These are phyloP conservation scores for Tetropium fuscum DNA, from an alignment of 2,888 invertebrate genomes.

Conservation along the genomic window DNA sequence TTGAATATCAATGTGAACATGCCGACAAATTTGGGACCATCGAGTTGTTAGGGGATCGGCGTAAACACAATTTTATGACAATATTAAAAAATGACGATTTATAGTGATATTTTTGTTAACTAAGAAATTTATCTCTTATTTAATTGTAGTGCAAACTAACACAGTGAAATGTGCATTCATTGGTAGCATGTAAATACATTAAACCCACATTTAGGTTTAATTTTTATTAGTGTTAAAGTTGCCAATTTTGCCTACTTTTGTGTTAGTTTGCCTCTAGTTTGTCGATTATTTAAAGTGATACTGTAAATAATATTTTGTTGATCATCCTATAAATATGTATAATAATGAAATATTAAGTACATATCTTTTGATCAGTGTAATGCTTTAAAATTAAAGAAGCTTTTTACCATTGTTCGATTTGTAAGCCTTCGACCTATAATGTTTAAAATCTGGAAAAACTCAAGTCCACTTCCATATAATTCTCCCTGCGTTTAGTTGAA, in stretches of 20 bases:
- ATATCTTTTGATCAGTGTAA: constrained; percentile 63
- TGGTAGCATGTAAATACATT: constrained; percentile 6
- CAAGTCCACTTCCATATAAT: no score
- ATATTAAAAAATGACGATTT: constrained; percentile 61
- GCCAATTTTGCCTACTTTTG: background rate
- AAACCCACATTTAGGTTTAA: background rate
- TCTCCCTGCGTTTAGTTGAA: no score
- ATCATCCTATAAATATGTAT: constrained; percentile 45
- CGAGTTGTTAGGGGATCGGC: constrained; percentile 37
- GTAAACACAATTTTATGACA: constrained; percentile 58
- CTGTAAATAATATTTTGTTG: constrained; percentile 51
- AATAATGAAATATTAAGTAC: constrained; percentile 51
- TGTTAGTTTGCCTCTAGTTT: constrained; percentile 8
- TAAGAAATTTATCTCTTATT: constrained; percentile 12
- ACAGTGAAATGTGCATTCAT: background rate
- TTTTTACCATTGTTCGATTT: constrained; percentile 54
- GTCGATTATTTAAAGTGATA: constrained; percentile 39
- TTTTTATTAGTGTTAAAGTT: background rate
- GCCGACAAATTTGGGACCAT: constrained; percentile 47
- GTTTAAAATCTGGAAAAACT: constrained; percentile 44
- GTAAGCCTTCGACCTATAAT: constrained; percentile 57
- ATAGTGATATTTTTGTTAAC: constrained; percentile 62
- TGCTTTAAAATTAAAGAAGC: constrained; percentile 44
- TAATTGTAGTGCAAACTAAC: constrained; percentile 6
- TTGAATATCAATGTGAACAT: constrained; percentile 31